phyloP scores from a whole-genome alignment of 2,888 invertebrate species.

The Drosophila hawaiiensis region DNA sequence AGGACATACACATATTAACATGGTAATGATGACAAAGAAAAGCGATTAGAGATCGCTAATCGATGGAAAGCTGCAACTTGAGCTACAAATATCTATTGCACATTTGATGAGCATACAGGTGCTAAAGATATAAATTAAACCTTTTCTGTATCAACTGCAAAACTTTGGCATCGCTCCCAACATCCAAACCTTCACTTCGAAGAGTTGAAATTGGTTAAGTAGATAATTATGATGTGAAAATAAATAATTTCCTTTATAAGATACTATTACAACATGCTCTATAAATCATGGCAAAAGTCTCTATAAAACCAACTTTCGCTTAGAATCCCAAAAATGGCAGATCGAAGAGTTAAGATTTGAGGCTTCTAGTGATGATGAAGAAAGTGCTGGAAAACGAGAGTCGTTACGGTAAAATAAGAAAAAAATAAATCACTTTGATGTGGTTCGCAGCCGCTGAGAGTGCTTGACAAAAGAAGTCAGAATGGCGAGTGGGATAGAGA shows the following conservation, averaged over 20 bases:
- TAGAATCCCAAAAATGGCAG: constrained; percentile 47
- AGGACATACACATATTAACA: not conserved
- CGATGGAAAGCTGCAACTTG: not conserved
- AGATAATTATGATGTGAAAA: not conserved
- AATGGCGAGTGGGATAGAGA: not conserved
- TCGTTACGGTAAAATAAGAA: constrained; percentile 32
- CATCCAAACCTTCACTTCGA: not conserved
- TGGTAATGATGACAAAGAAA: not conserved
- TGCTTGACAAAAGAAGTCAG: constrained; percentile 15
- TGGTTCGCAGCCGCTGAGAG: constrained; percentile 22
- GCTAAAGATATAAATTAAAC: not conserved
- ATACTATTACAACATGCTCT: constrained; percentile 22
- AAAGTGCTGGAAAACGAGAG: constrained; percentile 67
- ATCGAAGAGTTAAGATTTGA: constrained; percentile 52
- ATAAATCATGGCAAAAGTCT: constrained; percentile 17
- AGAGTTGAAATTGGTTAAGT: not conserved
- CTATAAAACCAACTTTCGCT: constrained; percentile 48
- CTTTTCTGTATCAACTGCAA: not conserved
- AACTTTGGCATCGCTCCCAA: not conserved
- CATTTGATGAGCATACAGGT: not conserved
- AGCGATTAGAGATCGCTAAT: not conserved
- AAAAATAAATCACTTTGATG: constrained; percentile 25
- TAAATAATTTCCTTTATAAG: not conserved
- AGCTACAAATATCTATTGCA: not conserved
- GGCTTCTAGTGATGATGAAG: constrained; percentile 33